These are phyloP conservation scores for Brenthis daphne DNA, from an alignment of 2,888 invertebrate species.

Conservation along the genomic window DNA sequence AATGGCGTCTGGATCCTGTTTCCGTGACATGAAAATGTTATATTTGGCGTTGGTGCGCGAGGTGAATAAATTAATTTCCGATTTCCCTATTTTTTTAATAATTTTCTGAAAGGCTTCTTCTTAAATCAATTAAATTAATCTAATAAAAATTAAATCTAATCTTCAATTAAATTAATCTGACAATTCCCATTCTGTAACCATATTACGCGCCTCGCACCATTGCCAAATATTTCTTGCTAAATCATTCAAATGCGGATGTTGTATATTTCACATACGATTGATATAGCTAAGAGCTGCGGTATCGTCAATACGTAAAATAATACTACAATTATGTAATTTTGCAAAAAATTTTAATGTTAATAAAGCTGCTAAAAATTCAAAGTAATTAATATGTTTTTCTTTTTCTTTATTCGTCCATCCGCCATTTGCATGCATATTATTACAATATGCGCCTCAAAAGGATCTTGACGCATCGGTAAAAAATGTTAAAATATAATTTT, in stretches of 20 bases:
- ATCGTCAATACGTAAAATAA: too few relatives aligned
- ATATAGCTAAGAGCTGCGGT: slow-evolving; percentile 7
- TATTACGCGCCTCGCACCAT: slow-evolving; percentile 41
- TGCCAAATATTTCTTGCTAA: slow-evolving; percentile 38
- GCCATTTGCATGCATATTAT: too few relatives aligned
- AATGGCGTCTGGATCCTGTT: slow-evolving; percentile 35
- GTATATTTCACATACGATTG: slow-evolving; percentile 37
- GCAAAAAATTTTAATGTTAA: too few relatives aligned
- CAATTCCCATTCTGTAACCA: slow-evolving; percentile 43
- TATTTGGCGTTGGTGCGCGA: slow-evolving; percentile 25
- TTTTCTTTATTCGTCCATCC: too few relatives aligned
- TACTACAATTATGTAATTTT: too few relatives aligned
- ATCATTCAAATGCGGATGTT: slow-evolving; percentile 36
- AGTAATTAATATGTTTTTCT: too few relatives aligned
- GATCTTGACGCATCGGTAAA: too few relatives aligned
- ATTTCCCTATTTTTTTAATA: slow-evolving; percentile 24
- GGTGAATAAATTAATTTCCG: slow-evolving; percentile 38
- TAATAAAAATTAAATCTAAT: too few relatives aligned
- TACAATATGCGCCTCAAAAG: too few relatives aligned
- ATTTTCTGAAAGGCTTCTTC: slow-evolving; percentile 25
- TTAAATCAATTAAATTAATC: too few relatives aligned
- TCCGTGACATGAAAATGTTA: slow-evolving; percentile 20
- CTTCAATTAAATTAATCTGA: slow-evolving; percentile 13
- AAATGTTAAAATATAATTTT: too few relatives aligned
- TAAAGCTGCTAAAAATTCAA: too few relatives aligned